Conservation (phyloP, 1,140 invertebrate genomes). For the Drosophila micromelanica region DNA sequence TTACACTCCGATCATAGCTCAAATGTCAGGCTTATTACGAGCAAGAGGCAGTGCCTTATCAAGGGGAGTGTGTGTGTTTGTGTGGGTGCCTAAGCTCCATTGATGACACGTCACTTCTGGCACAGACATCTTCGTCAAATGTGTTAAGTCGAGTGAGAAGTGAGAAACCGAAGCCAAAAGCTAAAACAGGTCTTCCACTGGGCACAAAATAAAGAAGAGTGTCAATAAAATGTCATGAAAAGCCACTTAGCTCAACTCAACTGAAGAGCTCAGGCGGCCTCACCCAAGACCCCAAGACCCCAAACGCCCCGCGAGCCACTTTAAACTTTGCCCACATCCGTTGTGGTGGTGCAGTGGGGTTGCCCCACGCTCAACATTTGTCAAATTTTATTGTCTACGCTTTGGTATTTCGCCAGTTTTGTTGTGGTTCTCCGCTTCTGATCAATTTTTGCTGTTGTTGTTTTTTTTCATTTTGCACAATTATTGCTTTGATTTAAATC, state of each 20-base stretch:
- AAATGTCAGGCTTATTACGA: conserved; percentile 80
- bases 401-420: conserved; percentile 50
- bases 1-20: conserved; percentile 32
- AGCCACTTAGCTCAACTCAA: conserved; percentile 62
- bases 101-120: conserved; percentile 80
- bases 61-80: conserved; percentile 61
- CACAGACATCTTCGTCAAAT: conserved; percentile 79
- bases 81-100: conserved; percentile 73
- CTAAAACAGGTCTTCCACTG: conserved; percentile 65
- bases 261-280: conserved; percentile 33
- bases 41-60: conserved; percentile 35
- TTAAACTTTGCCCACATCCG: conserved; percentile 66
- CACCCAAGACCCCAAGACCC: conserved; percentile 37
- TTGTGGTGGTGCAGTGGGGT: conserved; percentile 23
- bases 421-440: conserved; percentile 17
- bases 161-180: conserved; percentile 40
- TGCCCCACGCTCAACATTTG: conserved; percentile 51
- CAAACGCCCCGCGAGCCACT: conserved; percentile 15
- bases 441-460: conserved; percentile 15
- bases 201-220: conserved; percentile 41
- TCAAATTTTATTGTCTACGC: conserved; percentile 60
- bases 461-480: conserved; percentile 67
- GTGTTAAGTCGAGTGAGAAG: conserved; percentile 75
- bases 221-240: conserved; percentile 81
- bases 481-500: conserved; percentile 84